These are phyloP conservation scores for Prionace glauca DNA, from an alignment of 2,797 vertebrate genomes.

Conservation along the genomic window DNA sequence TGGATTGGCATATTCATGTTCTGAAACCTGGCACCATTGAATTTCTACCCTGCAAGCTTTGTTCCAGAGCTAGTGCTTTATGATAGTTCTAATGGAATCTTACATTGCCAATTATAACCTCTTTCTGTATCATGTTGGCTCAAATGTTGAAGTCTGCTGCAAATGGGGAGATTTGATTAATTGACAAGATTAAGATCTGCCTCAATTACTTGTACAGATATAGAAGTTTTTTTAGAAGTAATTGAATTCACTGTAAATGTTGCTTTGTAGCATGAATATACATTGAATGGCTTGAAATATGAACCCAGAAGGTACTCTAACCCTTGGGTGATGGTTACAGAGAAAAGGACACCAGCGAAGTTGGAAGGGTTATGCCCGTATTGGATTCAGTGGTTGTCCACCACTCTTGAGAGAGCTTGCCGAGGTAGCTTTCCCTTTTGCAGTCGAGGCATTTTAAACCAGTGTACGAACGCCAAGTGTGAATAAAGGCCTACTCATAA, in stretches of 20 bases:
- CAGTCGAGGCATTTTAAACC: not conserved
- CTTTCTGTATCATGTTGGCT: not conserved
- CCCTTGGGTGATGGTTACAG: not conserved
- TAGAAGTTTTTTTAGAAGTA: not conserved
- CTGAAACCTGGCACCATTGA: not conserved
- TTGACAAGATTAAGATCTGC: not conserved
- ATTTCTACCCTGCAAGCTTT: not conserved
- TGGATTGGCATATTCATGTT: not conserved
- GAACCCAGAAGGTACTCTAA: not conserved
- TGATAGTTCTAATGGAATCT: not conserved
- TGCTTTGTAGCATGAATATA: not conserved
- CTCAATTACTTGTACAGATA: not conserved
- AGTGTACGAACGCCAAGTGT: not conserved
- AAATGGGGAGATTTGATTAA: not conserved
- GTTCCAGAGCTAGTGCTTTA: not conserved
- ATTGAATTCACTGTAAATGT: slow-evolving; percentile 1
- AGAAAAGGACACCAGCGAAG: not conserved
- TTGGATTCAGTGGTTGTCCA: not conserved
- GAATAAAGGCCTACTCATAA: slow-evolving; percentile 35
- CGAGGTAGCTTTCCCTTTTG: slow-evolving; percentile 19
- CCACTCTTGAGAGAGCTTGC: not conserved
- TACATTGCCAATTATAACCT: not conserved
- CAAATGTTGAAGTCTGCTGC: not conserved
- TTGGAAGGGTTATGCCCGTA: not conserved
- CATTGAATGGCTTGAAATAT: not conserved